phyloP scores from a whole-genome alignment of 2,888 invertebrate species.

The Calameuta pallipes region DNA sequence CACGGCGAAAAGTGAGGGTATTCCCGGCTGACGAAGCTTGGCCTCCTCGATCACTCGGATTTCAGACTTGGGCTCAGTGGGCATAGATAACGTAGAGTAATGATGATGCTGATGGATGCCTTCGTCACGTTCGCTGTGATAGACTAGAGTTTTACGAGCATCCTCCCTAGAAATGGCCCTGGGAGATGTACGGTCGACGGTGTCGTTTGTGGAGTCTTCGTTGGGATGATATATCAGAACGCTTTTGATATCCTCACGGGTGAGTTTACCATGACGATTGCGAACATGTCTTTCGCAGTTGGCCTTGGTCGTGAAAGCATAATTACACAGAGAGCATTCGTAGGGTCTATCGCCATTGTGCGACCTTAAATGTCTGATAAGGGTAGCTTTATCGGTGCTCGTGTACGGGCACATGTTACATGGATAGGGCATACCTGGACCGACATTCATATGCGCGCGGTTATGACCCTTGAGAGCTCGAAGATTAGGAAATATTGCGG shows the following conservation, averaged over 20 bases:
- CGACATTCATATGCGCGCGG: slow-evolving; percentile 83
- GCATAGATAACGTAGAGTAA: slow-evolving; percentile 26
- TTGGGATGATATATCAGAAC: slow-evolving; percentile 89
- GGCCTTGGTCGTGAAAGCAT: slow-evolving; percentile 96
- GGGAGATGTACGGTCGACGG: slow-evolving; percentile 39
- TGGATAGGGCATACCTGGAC: slow-evolving; percentile 81
- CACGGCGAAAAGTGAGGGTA: slow-evolving; percentile 14
- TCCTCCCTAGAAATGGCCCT: slow-evolving; percentile 49
- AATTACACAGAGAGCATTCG: slow-evolving; percentile 94
- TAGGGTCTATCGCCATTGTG: slow-evolving; percentile 97
- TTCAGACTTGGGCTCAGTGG: slow-evolving; percentile 33
- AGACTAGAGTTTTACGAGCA: slow-evolving; percentile 51
- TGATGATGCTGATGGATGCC: slow-evolving; percentile 30
- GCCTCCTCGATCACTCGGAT: slow-evolving; percentile 41
- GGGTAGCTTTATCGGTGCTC: slow-evolving; percentile 89
- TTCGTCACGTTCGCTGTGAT: slow-evolving; percentile 43
- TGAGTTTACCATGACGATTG: slow-evolving; percentile 88
- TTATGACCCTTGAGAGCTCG: slow-evolving; percentile 93
- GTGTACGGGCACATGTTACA: slow-evolving; percentile 95
- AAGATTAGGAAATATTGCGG: slow-evolving; percentile 87
- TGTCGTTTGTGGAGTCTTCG: slow-evolving; percentile 83
- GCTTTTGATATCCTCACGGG: slow-evolving; percentile 88
- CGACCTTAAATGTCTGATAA: slow-evolving; percentile 91
- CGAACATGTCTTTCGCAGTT: slow-evolving; percentile 95
- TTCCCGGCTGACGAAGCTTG: slow-evolving; percentile 16